Evolutionary conservation across 37 sponge, comb jelly and placozoan species (phyloP), one percentile per base, ranked within the genome.

Genomic region (Halichondria panicea): DNA sequence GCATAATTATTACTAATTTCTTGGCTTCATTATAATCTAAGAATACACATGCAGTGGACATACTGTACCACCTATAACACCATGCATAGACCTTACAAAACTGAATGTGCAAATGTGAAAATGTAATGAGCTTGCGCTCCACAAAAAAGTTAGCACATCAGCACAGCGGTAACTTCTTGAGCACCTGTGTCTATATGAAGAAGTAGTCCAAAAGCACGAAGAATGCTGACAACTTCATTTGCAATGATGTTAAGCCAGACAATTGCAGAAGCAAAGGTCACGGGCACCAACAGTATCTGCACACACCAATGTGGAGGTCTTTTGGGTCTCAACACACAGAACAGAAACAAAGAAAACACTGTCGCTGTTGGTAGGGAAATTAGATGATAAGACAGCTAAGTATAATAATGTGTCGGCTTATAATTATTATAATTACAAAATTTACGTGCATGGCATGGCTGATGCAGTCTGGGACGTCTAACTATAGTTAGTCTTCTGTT

Each of bases 221-320:
- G 64, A 6, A 88, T 42, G 48, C 88, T 81, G 15, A 94, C 89
- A 1, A 91, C 74, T 79, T 94, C 95, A 79, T 84, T 87, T 31
- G 95, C 92, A 60, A 71, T 54, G 15, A 94, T 76, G 44, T 94
- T 90, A 25, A 94, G 57, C 95, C 95, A 94, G 3, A 65, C 62
- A 48, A 94, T 77, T 24, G 95, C 82, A 57, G 79, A 77, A 40
- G 84, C n/a, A 74, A 94, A 94, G 30, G 90, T 86, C 7, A 59
- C 0, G n/a, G 83, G 48, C 3, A 84, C 89, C 15, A 90, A 59
- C 31, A 87, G 42, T 22, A 79, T 25, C 75, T 86, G 95, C 34
- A 90, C n/a, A 22, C 27, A 31, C 78, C 86, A 80, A 50, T 77
- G 83, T 0, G 92, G 92, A 30, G 66, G 71, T 0, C 44, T 59